Base-by-base conservation (phyloP, 2,797 vertebrate species). In the Margarornis squamiger region DNA sequence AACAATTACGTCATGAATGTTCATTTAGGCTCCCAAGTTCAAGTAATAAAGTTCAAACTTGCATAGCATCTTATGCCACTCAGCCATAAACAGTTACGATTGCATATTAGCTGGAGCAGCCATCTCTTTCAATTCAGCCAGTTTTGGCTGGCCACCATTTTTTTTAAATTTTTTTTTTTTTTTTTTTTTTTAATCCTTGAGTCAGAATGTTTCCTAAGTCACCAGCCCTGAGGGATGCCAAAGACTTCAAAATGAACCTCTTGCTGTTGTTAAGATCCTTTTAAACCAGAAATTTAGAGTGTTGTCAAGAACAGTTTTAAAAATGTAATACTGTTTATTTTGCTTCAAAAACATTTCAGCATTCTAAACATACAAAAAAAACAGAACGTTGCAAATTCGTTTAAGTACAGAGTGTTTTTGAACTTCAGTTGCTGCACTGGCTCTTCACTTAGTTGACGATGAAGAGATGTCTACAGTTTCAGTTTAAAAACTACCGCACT, bases 291-390 rank as follows among this genome's bases (percentile, higher is more conserved):
- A 97, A 98, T 96, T 94, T 96, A 96, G 95, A 97, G 96, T 96
- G 95, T 95, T 95, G 96, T 94, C 97, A 96, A 98, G 97, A 97
- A 98, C 97, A 97, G 97, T 98, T 98, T 98, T 98, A 98, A 98
- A 99, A 99, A 98, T 97, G 98, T 98, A 98, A 98, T 98, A 98
- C 98, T 98, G 98, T 98, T 98, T 98, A 98, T 98, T 98, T 98
- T 98, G 98, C 98, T 98, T 98, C 98, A 98, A 98, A 98, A 98
- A 98, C 98, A 98, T 98, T 97, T 98, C 97, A 98, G 98, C 98
- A 98, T 98, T 98, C 98, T 98, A 98, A 98, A 98, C 98, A 98
- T 98, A 98, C 97, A 98, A 98, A 98, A 98, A 98, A 98, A 98
- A 97, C 97, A 97, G 93, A 98, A 98, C 89, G 94, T 98, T 98